Evolutionary conservation across 2,797 vertebrate species (phyloP).

Genomic region (Hydrocynus forskahlii): DNA sequence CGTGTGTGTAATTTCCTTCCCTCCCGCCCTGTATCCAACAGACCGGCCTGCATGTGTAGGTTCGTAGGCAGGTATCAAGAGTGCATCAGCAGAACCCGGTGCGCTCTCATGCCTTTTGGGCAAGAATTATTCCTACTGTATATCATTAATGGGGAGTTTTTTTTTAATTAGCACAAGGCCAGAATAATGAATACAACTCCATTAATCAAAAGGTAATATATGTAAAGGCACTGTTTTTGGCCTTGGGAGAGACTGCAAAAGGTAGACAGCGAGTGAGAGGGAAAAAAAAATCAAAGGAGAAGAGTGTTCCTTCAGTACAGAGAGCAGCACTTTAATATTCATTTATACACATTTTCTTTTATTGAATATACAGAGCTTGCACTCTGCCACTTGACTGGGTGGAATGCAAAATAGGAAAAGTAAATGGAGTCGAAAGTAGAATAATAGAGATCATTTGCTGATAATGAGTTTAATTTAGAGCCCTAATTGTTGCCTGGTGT

Average conservation of each 20-base stretch:
- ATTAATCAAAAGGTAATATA: constrained; percentile 90
- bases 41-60: not conserved
- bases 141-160: constrained; percentile 80
- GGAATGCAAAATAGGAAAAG: constrained; percentile 57
- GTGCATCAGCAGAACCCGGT: constrained; percentile 68
- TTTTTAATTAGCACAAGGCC: constrained; percentile 85
- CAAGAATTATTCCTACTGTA: constrained; percentile 84
- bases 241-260: constrained; percentile 70
- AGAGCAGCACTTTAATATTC: constrained; percentile 74
- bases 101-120: constrained; percentile 79
- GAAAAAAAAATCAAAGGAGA: constrained; percentile 74
- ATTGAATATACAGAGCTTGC: constrained; percentile 72
- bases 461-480: constrained; percentile 58
- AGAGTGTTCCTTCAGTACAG: constrained; percentile 50
- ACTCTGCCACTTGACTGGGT: constrained; percentile 63
- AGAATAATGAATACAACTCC: constrained; percentile 88
- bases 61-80: constrained; percentile 55
- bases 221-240: constrained; percentile 85
- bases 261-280: constrained; percentile 56
- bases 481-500: constrained; percentile 50
- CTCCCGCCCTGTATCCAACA: not conserved
- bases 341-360: constrained; percentile 75
- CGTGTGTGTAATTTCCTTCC: not conserved
- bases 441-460: constrained; percentile 62
- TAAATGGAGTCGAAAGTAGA: constrained; percentile 53